phyloP scores from a whole-genome alignment of 2,113 vertebrate species.

The Cygnus buccinator region DNA sequence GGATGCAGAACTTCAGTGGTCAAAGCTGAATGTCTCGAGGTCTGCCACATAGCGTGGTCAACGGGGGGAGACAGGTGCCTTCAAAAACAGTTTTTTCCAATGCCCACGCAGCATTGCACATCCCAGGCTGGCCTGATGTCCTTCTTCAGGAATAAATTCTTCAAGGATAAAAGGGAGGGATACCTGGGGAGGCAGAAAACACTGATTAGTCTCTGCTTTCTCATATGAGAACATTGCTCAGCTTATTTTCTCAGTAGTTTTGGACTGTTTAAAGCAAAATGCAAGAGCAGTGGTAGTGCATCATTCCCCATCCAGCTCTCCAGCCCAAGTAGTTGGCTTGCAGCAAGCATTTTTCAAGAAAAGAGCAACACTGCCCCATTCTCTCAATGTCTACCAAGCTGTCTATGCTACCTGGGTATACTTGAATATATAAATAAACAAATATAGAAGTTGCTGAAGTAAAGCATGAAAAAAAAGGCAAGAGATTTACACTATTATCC shows the following conservation, averaged over 20 bases:
- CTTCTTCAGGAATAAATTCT: not conserved
- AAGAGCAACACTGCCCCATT: too few relatives aligned
- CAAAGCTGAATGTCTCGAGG: not conserved
- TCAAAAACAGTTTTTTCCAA: not conserved
- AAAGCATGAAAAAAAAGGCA: not conserved
- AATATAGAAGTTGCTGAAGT: not conserved
- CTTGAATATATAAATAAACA: too few relatives aligned
- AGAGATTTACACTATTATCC: not conserved
- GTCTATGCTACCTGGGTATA: not conserved
- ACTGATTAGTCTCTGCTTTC: not conserved
- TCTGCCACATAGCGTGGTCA: not conserved
- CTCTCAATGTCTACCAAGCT: not conserved
- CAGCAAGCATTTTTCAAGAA: not conserved
- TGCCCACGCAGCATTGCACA: accelerated
- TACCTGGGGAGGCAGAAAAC: not conserved
- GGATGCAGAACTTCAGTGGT: not conserved
- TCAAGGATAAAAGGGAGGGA: not conserved
- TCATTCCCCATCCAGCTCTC: not conserved
- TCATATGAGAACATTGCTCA: not conserved
- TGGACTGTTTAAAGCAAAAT: not conserved
- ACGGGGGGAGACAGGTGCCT: not conserved
- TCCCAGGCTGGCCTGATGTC: not conserved
- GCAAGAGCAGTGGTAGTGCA: not conserved
- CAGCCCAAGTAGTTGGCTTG: not conserved
- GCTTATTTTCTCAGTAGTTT: not conserved